Evolutionary conservation across 2,888 invertebrate species (phyloP).

Genomic region (Limenitis arthemis): DNA sequence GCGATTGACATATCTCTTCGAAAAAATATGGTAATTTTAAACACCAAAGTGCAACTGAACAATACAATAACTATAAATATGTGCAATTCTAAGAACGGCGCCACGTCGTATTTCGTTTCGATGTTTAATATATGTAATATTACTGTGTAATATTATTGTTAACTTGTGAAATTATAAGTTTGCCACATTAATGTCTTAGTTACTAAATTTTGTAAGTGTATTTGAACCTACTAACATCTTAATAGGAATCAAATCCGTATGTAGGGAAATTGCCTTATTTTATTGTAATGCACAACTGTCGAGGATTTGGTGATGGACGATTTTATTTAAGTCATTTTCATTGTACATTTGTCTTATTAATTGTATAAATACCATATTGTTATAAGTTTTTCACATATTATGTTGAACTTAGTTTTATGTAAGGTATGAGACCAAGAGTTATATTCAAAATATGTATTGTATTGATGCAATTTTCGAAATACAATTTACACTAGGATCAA

Average conservation of each 20-base stretch:
- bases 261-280: slow-evolving; percentile 7
- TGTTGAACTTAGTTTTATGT: slow-evolving; percentile 58
- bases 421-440: slow-evolving; percentile 67
- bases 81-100: slow-evolving; percentile 58
- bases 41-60: slow-evolving; percentile 71
- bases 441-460: slow-evolving; percentile 66
- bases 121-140: slow-evolving; percentile 30
- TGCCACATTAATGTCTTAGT: slow-evolving; percentile 15
- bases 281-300: slow-evolving; percentile 17
- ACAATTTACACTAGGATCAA: slow-evolving; percentile 70
- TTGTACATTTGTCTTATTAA: slow-evolving; percentile 52
- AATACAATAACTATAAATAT: slow-evolving; percentile 58
- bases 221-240: background rate
- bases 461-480: slow-evolving; percentile 69
- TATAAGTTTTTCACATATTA: slow-evolving; percentile 54
- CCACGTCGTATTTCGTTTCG: slow-evolving; percentile 41
- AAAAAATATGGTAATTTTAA: slow-evolving; percentile 54
- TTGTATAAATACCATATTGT: slow-evolving; percentile 54
- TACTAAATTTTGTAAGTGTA: slow-evolving; percentile 13
- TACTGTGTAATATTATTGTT: slow-evolving; percentile 30
- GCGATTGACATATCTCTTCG: slow-evolving; percentile 83
- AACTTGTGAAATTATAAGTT: slow-evolving; percentile 20
- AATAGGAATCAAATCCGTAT: slow-evolving; percentile 7
- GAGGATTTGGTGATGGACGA: slow-evolving; percentile 19
- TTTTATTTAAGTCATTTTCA: slow-evolving; percentile 16